phyloP scores from a whole-genome alignment of 2,797 vertebrate genomes.

The Pangasius macronema region DNA sequence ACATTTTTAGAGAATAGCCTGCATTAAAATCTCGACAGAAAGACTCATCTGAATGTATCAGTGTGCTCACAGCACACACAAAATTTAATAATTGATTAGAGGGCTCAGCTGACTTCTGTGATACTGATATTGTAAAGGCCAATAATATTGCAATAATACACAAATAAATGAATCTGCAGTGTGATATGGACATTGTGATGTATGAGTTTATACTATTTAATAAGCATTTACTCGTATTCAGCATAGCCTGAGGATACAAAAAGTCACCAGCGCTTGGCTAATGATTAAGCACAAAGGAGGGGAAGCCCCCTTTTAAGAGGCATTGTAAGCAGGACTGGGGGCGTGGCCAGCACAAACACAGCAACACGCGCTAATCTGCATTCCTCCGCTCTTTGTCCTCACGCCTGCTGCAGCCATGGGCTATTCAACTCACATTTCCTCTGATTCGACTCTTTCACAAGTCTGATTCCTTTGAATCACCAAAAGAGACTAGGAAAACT shows the following conservation, averaged over 20 bases:
- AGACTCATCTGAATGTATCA: not conserved
- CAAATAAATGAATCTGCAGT: slow-evolving; percentile 4
- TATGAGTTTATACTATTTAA: not conserved
- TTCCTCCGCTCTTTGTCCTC: slow-evolving; percentile 58
- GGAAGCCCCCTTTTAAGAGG: slow-evolving; percentile 7
- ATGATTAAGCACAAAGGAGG: slow-evolving; percentile 46
- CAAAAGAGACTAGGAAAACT: not conserved
- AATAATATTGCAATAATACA: slow-evolving; percentile 8
- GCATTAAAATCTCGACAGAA: not conserved
- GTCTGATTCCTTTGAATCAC: not conserved
- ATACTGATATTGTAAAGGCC: not conserved
- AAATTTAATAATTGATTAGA: not conserved
- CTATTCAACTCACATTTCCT: not conserved
- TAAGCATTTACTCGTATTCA: not conserved
- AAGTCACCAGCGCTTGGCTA: slow-evolving; percentile 25
- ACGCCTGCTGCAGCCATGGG: not conserved
- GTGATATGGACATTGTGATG: not conserved
- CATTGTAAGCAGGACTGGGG: slow-evolving; percentile 32
- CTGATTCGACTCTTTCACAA: not conserved
- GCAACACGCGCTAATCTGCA: slow-evolving; percentile 51
- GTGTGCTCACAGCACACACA: not conserved
- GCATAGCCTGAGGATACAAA: slow-evolving; percentile 5
- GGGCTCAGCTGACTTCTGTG: not conserved
- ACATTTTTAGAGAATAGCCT: not conserved
- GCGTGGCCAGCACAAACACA: slow-evolving; percentile 5